phyloP scores from a whole-genome alignment of 2,888 invertebrate species.

The Acanthosepion lycidas region DNA sequence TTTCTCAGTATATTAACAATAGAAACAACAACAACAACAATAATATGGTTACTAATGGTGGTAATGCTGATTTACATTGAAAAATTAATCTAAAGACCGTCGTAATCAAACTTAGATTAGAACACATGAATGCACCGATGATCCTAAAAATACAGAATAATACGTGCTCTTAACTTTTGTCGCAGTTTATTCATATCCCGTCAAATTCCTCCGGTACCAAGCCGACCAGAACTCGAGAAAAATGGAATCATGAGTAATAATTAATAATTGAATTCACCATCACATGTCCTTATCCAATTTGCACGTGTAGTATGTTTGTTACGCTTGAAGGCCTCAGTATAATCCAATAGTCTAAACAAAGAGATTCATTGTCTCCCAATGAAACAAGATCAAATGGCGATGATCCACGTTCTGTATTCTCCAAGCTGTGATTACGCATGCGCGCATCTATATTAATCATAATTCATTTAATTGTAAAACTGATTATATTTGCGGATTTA shows the following conservation, averaged over 20 bases:
- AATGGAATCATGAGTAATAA: slow-evolving; percentile 10
- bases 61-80: too few relatives aligned
- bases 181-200: background rate
- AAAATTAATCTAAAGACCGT: background rate
- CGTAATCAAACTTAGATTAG: background rate
- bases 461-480: background rate
- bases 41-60: too few relatives aligned
- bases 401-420: background rate
- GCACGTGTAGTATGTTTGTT: background rate
- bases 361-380: background rate
- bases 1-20: too few relatives aligned
- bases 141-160: background rate
- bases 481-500: background rate
- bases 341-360: background rate
- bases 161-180: background rate
- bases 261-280: background rate
- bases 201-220: background rate
- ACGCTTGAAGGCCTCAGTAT: background rate
- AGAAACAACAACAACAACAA: too few relatives aligned
- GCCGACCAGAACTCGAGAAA: background rate
- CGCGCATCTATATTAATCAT: background rate
- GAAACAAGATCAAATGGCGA: background rate
- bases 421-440: background rate
- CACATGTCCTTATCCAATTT: background rate
- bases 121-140: background rate